These are phyloP conservation scores for Neostethus bicornis DNA, from an alignment of 2,797 vertebrate genomes.

Conservation along the genomic window DNA sequence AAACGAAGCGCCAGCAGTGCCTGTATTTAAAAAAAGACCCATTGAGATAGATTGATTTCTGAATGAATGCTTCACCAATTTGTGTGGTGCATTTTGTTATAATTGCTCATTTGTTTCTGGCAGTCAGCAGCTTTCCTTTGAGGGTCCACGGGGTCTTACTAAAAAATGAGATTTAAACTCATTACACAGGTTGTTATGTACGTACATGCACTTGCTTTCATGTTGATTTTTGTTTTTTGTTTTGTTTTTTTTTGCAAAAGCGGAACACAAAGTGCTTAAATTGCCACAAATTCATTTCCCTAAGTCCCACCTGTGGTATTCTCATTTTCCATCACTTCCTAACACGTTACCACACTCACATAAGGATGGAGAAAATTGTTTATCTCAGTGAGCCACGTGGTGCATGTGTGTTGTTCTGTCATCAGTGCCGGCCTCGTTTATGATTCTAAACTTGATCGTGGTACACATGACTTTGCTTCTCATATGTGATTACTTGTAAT, in stretches of 20 bases:
- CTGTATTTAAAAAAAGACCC: constrained; percentile 53
- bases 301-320: constrained; percentile 64
- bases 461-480: constrained; percentile 36
- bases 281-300: constrained; percentile 36
- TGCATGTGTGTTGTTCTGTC: constrained; percentile 35
- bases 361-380: constrained; percentile 46
- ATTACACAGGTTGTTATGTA: constrained; percentile 9
- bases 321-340: constrained; percentile 52
- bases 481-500: constrained; percentile 35
- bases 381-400: constrained; percentile 44
- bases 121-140: constrained; percentile 44
- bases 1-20: constrained; percentile 31
- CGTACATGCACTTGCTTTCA: constrained; percentile 2
- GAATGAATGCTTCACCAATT: constrained; percentile 25
- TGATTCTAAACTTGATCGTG: constrained; percentile 52
- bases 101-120: constrained; percentile 64
- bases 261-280: constrained; percentile 37
- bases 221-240: too few relatives aligned
- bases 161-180: constrained; percentile 27
- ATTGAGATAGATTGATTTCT: constrained; percentile 65
- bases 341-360: constrained; percentile 56
- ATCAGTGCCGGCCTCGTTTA: constrained; percentile 61
- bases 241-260: constrained; percentile 15
- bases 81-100: constrained; percentile 48
- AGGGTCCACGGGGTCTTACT: constrained; percentile 42